Conservation (phyloP, 53 echinoderm and acorn worm species). For the Hippasteria phrygiana region DNA sequence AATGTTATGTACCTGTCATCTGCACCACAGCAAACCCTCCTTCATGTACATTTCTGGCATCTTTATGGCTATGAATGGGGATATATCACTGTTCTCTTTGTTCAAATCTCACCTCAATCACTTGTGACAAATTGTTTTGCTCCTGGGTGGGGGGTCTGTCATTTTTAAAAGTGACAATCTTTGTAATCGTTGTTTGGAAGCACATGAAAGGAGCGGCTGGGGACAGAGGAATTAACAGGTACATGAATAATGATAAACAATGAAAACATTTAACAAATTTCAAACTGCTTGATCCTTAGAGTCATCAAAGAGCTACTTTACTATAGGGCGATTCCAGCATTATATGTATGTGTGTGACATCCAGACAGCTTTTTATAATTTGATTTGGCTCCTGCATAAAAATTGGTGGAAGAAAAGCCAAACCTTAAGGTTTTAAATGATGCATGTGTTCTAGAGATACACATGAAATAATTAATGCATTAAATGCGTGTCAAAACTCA, state of each 20-base stretch:
- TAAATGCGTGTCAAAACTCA: no score
- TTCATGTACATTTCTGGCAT: background rate
- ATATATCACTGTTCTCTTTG: background rate
- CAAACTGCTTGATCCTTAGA: background rate
- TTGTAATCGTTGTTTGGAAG: background rate
- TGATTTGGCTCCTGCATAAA: no score
- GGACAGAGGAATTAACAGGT: background rate
- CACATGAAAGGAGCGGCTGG: background rate
- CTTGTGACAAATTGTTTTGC: background rate
- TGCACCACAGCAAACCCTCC: background rate
- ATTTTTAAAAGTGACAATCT: background rate
- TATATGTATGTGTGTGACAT: background rate
- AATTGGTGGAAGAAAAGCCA: no score
- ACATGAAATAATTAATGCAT: no score
- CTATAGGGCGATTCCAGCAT: background rate
- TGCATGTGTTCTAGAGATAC: no score
- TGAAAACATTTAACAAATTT: background rate
- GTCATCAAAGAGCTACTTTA: background rate
- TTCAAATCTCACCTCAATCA: background rate
- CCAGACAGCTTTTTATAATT: background rate
- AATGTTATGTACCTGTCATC: constrained; percentile 2
- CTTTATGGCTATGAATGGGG: background rate
- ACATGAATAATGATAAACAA: background rate
- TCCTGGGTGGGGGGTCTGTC: background rate
- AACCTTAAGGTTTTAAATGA: no score